Evolutionary conservation across 2,888 invertebrate genomes (phyloP).

Genomic region (Tridacna crocea): DNA sequence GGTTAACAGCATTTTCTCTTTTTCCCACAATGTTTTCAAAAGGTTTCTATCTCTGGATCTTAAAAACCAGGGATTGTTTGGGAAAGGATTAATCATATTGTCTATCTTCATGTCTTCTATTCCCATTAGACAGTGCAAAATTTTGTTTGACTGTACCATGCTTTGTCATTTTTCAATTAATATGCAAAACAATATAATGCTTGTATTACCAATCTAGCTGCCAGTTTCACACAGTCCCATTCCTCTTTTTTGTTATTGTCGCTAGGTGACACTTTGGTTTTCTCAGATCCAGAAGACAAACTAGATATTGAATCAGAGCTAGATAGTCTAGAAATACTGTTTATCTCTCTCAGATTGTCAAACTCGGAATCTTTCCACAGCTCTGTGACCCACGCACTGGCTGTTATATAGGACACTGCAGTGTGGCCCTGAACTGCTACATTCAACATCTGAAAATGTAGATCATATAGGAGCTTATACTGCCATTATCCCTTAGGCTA

Average conservation of each 20-base stretch:
- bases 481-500: no score
- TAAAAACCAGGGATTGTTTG: no score
- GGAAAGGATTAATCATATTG: no score
- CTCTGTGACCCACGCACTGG: slow-evolving; percentile 73
- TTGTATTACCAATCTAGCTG: slow-evolving; percentile 87
- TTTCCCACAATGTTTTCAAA: no score
- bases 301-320: slow-evolving; percentile 56
- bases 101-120: no score
- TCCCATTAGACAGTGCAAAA: no score
- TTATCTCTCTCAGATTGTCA: slow-evolving; percentile 59
- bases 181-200: no score
- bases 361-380: slow-evolving; percentile 75
- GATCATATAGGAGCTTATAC: background rate
- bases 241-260: slow-evolving; percentile 56
- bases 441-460: slow-evolving; percentile 82
- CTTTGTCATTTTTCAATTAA: no score
- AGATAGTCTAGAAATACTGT: slow-evolving; percentile 32
- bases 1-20: no score
- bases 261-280: slow-evolving; percentile 37
- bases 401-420: slow-evolving; percentile 73
- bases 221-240: slow-evolving; percentile 84
- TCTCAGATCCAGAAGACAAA: slow-evolving; percentile 48
- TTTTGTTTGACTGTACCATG: no score
- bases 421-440: slow-evolving; percentile 83
- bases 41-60: no score